Evolutionary conservation across 2,888 invertebrate genomes (phyloP), one percentile per base, ranked within the genome.

Genomic region (Abscondita cerata): DNA sequence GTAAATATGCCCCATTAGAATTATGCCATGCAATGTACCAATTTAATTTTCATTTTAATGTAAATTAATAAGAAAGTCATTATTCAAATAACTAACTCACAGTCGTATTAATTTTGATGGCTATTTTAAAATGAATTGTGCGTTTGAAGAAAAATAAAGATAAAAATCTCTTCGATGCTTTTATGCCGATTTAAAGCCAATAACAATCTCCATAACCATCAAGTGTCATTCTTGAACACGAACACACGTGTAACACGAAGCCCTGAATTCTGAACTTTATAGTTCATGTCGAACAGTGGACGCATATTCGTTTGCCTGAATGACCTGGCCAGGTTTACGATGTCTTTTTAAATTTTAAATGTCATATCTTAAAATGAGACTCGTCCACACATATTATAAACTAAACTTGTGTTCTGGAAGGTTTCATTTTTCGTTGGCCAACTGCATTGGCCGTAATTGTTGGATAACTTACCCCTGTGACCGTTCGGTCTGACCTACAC

Each of bases 221-320:
- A 51, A 57, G 36, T 20, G 51, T 51, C 33, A 25, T 48, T 36
- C 44, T 51, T 34, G 34, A 52, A 18, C 36, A 41, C 44, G 25
- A 47, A 38, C 67, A 68, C 60, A 66, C 56, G 66, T 67, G 65
- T 68, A 69, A 66, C 52, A 54, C 65, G 66, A 69, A 65, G 56
- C 62, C 50, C 52, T 50, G 59, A 40, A 44, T 25, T 47, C 44
- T 60, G 60, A 62, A 62, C 62, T 58, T 62, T 58, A 57, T 62
- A 58, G 62, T 62, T 62, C 55, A 61, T 44, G 56, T 62, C 44
- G 51, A 58, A 52, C 57, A 41, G 52, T 52, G 48, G 47, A 62
- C 50, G 62, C 52, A 58, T 48, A 53, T 59, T 52, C 60, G 54
- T 52, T 60, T 61, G 55, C 59, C 57, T 60, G 51, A 58, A 66